A percentile compares a stretch with the other conserved stretches of the same genome.
Conservation (phyloP, 2,113 vertebrate species). For the Origma solitaria region DNA sequence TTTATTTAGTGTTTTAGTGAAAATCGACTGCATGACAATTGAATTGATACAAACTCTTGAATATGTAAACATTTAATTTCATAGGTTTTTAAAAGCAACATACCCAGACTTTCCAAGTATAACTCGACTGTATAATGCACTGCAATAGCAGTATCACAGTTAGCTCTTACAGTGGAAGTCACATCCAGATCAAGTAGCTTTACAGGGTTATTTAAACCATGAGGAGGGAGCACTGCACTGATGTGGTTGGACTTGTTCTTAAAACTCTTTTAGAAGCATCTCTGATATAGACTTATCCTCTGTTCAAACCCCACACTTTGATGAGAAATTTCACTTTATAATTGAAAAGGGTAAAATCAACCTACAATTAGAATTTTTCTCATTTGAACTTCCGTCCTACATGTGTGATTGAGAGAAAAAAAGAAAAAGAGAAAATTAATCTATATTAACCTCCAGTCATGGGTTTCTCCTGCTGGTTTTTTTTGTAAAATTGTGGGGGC, state of each 20-base stretch:
- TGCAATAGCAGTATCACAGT: not conserved
- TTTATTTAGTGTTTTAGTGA: not conserved
- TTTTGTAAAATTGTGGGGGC: not conserved
- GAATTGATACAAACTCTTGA: not conserved
- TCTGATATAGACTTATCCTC: not conserved
- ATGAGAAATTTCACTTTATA: not conserved
- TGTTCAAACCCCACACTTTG: not conserved
- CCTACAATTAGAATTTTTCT: not conserved
- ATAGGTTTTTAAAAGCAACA: not conserved
- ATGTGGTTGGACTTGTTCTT: not conserved
- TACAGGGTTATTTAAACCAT: not conserved
- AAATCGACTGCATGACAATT: not conserved
- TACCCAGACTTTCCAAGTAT: not conserved
- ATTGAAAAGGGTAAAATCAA: not conserved
- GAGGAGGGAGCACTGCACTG: not conserved
- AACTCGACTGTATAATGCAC: not conserved
- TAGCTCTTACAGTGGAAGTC: not conserved
- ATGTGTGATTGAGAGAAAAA: not conserved
- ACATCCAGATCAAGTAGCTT: not conserved
- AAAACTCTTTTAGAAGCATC: not conserved
- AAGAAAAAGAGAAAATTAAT: not conserved
- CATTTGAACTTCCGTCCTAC: not conserved
- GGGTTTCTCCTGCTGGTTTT: not conserved
- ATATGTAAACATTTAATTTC: not conserved
- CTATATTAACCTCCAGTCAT: not conserved